Percentiles rank a stretch among this genome's conserved stretches.
Evolutionary conservation across 2,888 invertebrate species (phyloP).

Genomic region (Pseudococcus viburni): DNA sequence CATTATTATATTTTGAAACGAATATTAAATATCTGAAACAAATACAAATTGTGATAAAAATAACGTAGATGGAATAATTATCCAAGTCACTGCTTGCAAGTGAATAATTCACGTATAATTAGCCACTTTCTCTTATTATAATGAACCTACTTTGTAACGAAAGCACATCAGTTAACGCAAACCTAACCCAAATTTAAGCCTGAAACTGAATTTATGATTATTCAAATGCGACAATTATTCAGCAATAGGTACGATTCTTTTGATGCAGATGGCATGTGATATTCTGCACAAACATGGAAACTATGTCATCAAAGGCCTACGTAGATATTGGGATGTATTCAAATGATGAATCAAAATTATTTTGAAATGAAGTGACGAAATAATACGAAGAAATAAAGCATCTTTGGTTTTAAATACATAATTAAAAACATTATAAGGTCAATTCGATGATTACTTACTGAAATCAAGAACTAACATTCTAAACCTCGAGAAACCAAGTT

Average conservation of each 20-base stretch:
- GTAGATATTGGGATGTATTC: background rate
- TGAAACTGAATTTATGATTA: background rate
- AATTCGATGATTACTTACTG: slow-evolving; percentile 7
- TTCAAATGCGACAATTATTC: background rate
- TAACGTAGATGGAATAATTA: too few relatives aligned
- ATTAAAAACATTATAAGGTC: background rate
- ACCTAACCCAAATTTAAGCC: background rate
- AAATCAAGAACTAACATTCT: slow-evolving; percentile 25
- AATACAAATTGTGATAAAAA: too few relatives aligned
- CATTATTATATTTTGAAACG: too few relatives aligned
- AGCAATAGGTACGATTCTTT: background rate
- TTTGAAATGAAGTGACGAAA: background rate
- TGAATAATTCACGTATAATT: slow-evolving; percentile 35
- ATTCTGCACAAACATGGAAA: background rate
- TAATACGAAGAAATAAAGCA: background rate
- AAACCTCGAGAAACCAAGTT: background rate
- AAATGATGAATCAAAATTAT: background rate
- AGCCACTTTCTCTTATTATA: slow-evolving; percentile 45
- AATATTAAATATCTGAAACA: too few relatives aligned
- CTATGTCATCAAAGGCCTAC: background rate
- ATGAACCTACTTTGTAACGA: background rate
- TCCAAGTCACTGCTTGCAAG: too few relatives aligned
- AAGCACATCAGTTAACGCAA: too few relatives aligned
- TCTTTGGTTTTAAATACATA: background rate
- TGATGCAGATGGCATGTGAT: background rate